Evolutionary conservation across 2,113 vertebrate species (phyloP).

Genomic region (Tragelaphus scriptus): DNA sequence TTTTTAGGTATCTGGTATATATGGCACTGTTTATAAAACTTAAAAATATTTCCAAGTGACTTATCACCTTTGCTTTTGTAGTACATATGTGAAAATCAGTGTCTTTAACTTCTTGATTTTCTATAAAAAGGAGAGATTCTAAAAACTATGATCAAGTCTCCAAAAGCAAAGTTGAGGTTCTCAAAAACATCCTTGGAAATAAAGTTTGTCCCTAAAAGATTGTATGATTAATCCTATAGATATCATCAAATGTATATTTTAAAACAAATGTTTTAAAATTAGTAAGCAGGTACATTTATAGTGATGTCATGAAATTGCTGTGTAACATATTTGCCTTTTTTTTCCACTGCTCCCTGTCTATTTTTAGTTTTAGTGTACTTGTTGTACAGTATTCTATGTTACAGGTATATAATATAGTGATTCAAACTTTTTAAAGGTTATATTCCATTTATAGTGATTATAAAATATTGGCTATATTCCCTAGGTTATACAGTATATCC

Average conservation of each 20-base stretch:
- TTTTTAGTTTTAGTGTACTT: not conserved
- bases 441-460: not conserved
- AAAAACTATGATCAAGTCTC: constrained; percentile 3
- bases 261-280: not conserved
- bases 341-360: not conserved
- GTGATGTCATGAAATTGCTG: not conserved
- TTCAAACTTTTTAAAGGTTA: not conserved
- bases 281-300: constrained; percentile 12
- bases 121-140: not conserved
- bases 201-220: not conserved
- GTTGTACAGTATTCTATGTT: not conserved
- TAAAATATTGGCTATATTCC: not conserved
- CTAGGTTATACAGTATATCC: not conserved
- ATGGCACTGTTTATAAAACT: not conserved
- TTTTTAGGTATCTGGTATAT: not conserved
- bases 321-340: not conserved
- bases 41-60: not conserved
- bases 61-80: not conserved
- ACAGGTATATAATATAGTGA: not conserved
- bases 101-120: not conserved
- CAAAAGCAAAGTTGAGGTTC: not conserved
- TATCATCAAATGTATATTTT: not conserved
- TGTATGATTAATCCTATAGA: not conserved
- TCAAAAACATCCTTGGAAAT: constrained; percentile 15
- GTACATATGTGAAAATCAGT: not conserved